Percentiles rank a stretch among this genome's conserved stretches.
phyloP scores from a whole-genome alignment of 2,797 vertebrate species.

The Gephyroberyx darwinii region DNA sequence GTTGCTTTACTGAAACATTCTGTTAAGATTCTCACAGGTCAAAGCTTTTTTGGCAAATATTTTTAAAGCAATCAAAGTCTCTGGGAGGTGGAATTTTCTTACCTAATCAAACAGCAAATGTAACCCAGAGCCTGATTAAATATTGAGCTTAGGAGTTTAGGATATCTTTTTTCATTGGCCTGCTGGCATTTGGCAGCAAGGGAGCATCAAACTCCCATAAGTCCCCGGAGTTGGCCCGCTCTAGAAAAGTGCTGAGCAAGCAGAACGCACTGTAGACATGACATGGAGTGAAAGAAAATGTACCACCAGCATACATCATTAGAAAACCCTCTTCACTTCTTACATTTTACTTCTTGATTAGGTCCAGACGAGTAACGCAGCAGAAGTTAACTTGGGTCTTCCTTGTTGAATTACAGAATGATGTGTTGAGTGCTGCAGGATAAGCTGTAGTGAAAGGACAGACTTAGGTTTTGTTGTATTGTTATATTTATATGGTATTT shows the following conservation, averaged over 20 bases:
- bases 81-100: conserved; percentile 69
- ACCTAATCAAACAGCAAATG: conserved; percentile 79
- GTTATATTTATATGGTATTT: background rate
- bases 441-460: too few species aligned
- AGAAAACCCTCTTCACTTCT: conserved; percentile 31
- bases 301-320: conserved; percentile 52
- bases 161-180: conserved; percentile 75
- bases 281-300: conserved; percentile 63
- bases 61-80: conserved; percentile 73
- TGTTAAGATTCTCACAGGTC: conserved; percentile 44
- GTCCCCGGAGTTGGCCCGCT: conserved; percentile 70
- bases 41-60: conserved; percentile 67
- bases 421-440: too few species aligned
- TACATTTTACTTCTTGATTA: conserved; percentile 36
- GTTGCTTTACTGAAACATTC: conserved; percentile 5
- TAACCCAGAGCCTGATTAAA: conserved; percentile 81
- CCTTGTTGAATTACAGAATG: too few species aligned
- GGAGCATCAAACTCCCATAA: conserved; percentile 77
- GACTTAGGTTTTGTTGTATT: too few species aligned
- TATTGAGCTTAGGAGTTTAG: conserved; percentile 80
- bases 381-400: conserved; percentile 21
- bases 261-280: conserved; percentile 64
- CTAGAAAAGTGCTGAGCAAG: conserved; percentile 78
- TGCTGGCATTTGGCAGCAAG: conserved; percentile 77
- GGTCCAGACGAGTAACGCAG: conserved; percentile 25